phyloP scores from a whole-genome alignment of 2,113 vertebrate species.

The Podarcis muralis region DNA sequence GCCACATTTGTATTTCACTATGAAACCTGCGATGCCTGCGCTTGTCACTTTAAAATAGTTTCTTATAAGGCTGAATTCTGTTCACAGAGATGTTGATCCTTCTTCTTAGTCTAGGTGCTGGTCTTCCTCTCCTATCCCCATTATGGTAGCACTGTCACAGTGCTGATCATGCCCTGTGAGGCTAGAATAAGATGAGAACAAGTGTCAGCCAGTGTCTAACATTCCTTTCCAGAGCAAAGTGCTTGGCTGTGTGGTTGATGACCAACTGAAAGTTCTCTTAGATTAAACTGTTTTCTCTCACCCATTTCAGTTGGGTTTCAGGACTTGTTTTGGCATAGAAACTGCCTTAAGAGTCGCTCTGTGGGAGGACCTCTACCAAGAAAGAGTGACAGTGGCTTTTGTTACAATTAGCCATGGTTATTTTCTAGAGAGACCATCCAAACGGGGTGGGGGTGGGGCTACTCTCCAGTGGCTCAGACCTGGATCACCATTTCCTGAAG shows the following conservation, averaged over 20 bases:
- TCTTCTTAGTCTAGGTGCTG: neutral
- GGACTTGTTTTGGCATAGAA: neutral
- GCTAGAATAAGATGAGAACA: neutral
- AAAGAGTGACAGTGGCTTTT: neutral
- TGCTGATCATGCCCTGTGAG: neutral
- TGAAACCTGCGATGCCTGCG: accelerated
- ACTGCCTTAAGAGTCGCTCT: neutral
- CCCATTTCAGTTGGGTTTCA: neutral
- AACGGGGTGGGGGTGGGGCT: neutral
- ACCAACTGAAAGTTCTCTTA: neutral
- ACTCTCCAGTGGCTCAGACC: neutral
- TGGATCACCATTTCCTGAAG: neutral
- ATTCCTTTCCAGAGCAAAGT: neutral
- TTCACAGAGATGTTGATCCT: neutral
- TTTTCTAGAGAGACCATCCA: neutral
- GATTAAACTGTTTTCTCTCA: neutral
- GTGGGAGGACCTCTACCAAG: neutral
- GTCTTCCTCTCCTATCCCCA: neutral
- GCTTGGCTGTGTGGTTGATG: neutral
- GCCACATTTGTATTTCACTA: neutral
- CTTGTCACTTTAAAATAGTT: neutral
- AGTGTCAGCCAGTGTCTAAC: neutral
- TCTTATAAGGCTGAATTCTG: accelerated
- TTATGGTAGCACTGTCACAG: neutral
- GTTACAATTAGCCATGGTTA: neutral